These are phyloP conservation scores for Tetanocera ferruginea DNA, from an alignment of 2,888 invertebrate genomes.

Conservation along the genomic window DNA sequence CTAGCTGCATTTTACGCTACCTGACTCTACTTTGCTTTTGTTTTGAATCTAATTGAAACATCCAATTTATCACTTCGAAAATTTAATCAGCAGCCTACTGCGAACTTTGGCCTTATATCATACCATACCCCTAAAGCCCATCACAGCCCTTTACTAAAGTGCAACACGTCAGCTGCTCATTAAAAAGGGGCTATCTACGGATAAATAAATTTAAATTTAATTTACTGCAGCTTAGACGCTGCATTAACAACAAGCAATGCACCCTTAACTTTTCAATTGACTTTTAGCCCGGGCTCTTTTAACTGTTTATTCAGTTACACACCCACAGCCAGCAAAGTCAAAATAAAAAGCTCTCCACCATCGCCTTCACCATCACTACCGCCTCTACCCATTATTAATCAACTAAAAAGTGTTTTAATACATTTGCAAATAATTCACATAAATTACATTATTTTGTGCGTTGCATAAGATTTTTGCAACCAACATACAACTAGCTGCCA, in stretches of 20 bases:
- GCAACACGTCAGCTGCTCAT: background rate
- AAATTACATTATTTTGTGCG: slow-evolving; percentile 24
- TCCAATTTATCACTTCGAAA: no score
- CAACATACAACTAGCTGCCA: background rate
- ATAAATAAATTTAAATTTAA: slow-evolving; percentile 34
- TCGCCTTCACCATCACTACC: background rate
- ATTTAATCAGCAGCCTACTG: no score
- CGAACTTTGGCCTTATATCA: no score
- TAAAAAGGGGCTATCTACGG: background rate
- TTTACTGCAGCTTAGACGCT: slow-evolving; percentile 14
- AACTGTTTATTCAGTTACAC: slow-evolving; percentile 1
- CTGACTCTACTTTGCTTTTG: no score
- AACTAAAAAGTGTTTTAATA: slow-evolving; percentile 36
- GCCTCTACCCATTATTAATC: slow-evolving; percentile 18
- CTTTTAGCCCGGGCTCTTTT: slow-evolving; percentile 11
- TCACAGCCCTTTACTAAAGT: no score
- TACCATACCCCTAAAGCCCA: no score
- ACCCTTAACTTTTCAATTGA: background rate
- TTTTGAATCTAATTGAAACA: no score
- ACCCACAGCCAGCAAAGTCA: background rate
- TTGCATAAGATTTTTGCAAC: slow-evolving; percentile 8
- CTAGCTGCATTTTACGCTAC: no score
- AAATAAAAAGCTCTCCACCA: background rate
- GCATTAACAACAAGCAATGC: background rate
- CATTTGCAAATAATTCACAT: slow-evolving; percentile 30